phyloP scores from a whole-genome alignment of 2,113 vertebrate genomes.

The Phalacrocorax carbo region DNA sequence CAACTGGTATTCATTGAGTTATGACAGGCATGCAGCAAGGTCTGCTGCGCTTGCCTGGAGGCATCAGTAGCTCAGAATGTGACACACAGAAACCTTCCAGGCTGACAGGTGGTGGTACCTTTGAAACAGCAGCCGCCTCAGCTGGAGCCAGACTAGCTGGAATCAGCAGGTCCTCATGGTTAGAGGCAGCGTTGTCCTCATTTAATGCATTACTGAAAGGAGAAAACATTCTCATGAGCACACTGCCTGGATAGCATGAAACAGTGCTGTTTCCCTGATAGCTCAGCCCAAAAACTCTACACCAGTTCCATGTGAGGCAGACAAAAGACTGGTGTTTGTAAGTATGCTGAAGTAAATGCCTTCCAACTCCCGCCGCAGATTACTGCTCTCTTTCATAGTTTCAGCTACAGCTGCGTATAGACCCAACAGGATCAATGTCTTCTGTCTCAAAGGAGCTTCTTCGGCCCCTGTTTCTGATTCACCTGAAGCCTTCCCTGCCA shows the following conservation, averaged over 20 bases:
- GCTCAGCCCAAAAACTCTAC: neutral
- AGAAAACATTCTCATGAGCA: slow-evolving; percentile 5
- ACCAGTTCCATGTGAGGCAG: neutral
- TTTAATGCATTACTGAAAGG: slow-evolving; percentile 43
- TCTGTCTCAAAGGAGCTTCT: neutral
- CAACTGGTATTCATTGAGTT: neutral
- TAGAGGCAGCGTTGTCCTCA: slow-evolving; percentile 12
- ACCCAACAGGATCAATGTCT: neutral
- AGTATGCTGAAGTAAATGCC: neutral
- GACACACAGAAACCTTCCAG: neutral
- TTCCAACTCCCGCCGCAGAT: neutral
- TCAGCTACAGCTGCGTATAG: neutral
- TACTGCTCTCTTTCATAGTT: neutral
- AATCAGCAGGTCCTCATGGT: slow-evolving; percentile 44
- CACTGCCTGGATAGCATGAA: neutral
- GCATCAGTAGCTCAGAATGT: neutral
- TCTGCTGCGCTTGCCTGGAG: neutral
- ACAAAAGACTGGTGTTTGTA: neutral
- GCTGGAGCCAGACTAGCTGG: neutral
- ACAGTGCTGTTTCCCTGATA: neutral
- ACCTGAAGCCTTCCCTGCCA: neutral
- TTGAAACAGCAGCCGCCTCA: slow-evolving; percentile 58
- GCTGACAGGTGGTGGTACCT: slow-evolving; percentile 60
- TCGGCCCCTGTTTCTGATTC: neutral
- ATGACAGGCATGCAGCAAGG: slow-evolving; percentile 6